Base-by-base conservation (phyloP, 2,113 vertebrate species). In the Zosterops pallidus region DNA sequence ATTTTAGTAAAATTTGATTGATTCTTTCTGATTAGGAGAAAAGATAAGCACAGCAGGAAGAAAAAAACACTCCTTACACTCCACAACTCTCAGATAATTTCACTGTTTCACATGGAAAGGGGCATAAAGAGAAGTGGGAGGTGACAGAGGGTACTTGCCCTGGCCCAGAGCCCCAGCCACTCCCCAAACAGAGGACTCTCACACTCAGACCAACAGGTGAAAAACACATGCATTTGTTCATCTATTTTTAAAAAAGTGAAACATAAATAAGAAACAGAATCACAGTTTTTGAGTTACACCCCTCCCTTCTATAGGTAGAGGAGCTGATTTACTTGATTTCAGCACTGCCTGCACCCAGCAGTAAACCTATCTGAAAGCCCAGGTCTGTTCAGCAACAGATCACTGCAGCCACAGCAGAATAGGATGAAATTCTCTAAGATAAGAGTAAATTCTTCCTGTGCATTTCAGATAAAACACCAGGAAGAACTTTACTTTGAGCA, bases 391-490 rank as follows among this genome's bases (percentile, higher is more conserved):
- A 46, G 37, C 44, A 75, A 25, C 49, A 75, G 2, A 60, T 42
- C 35, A 33, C 33, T 0, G 0, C 3, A 1, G 9, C 28, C 29
- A 49, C 22, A 44, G 37, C 1, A 1, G 56, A 74, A 3, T 18
- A 31, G 39, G 25, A 69, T 26, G 1, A 49, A 72, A 57, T 35
- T 49, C 25, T 24, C n/a, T 24, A 24, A 44, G 26, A 47, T 13
- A n/a, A 47, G 25, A 42, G 26, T 0, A 65, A 68, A 59, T 33
- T 55, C 8, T 71, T 52, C 47, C 39, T 35, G 42, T 75, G 6
- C 11, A 26, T 39, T 67, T 74, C 87, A 81, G 47, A 37, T 6
- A n/a, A 44, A 80, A 35, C 10, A 49, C 2, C 33, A 67, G 64
- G 42, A 84, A 23, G 18, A 55, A 22, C 29, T 37, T 20, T 8